These are phyloP conservation scores for Mythimna loreyi DNA, from an alignment of 2,888 invertebrate species.

Conservation along the genomic window DNA sequence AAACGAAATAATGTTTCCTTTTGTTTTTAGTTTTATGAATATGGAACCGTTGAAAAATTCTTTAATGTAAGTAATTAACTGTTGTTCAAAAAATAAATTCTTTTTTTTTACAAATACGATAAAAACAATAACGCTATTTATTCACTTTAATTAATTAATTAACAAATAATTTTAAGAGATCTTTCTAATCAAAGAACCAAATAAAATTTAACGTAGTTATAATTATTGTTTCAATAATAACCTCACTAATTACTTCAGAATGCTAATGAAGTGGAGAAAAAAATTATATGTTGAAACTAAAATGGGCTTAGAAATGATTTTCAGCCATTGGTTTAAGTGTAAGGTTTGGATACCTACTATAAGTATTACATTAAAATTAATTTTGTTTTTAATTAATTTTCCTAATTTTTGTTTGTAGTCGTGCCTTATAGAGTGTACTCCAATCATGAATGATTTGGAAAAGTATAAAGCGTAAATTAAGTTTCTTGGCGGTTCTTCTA, in stretches of 20 bases:
- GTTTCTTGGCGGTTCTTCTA: too few species aligned
- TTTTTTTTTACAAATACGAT: too few species aligned
- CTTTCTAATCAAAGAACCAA: not conserved
- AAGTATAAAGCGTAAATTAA: too few species aligned
- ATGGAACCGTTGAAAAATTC: too few species aligned
- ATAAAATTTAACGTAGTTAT: not conserved
- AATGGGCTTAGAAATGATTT: not conserved
- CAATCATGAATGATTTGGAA: too few species aligned
- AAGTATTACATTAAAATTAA: not conserved
- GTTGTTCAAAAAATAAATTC: too few species aligned
- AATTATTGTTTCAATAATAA: not conserved
- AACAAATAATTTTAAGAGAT: too few species aligned
- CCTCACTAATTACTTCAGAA: not conserved
- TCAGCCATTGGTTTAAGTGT: not conserved
- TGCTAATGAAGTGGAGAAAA: not conserved
- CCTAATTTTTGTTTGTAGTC: not conserved
- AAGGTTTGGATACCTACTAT: not conserved
- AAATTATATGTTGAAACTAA: not conserved
- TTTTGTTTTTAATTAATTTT: not conserved
- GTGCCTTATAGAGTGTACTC: not conserved
- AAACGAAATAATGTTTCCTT: too few species aligned
- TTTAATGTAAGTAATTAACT: too few species aligned
- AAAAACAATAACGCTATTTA: too few species aligned
- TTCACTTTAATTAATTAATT: too few species aligned
- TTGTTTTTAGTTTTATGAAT: too few species aligned